Evolutionary conservation across 2,797 vertebrate species (phyloP), one percentile per base, ranked within the genome.

Genomic region (Liasis olivaceus): DNA sequence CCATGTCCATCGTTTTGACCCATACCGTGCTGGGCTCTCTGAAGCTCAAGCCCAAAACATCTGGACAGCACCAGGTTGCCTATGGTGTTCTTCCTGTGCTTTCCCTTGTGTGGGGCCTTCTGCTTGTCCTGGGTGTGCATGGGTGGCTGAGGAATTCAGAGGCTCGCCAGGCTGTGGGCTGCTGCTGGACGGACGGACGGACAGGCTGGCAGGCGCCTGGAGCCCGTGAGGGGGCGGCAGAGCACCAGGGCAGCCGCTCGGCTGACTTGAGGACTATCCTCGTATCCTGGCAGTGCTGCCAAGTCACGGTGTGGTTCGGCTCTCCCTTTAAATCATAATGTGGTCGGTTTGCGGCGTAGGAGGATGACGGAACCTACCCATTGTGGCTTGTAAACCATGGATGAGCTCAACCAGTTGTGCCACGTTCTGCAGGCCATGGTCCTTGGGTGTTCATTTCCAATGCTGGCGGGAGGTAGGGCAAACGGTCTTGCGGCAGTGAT

Each of bases 91-190:
- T 24, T 11, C 36, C 72, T 24, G 3, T 11, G 72, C 72, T 24
- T 11, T 42, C 36, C 36, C 72, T 47, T 11, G 20, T 22, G 36
- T 11, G 72, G 72, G 36, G 3, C 5, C n/a, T 36, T 15, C n/a
- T 17, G 66, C 0, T n/a, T n/a, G 66, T 17, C 66, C 5, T 31
- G 66, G 66, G 13, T 17, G 14, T 2, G 1, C n/a, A 0, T 0
- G 1, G 72, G 58, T 17, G 17, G 36, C 72, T 77, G 72, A 42
- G 31, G 31, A 36, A 72, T 36, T 36, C 0, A 22, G 72, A 77
- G 69, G 31, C 36, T 8, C 1, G 8, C 72, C 42, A 42, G 72
- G 72, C 22, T 7, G 51, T 54, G 51, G 51, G 51, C 6, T 54
- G 6, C 36, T 42, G 3, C 3, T 24, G 72, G 20, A 22, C 9